phyloP scores from a whole-genome alignment of 1,140 invertebrate genomes.

The Aphidius ervi region DNA sequence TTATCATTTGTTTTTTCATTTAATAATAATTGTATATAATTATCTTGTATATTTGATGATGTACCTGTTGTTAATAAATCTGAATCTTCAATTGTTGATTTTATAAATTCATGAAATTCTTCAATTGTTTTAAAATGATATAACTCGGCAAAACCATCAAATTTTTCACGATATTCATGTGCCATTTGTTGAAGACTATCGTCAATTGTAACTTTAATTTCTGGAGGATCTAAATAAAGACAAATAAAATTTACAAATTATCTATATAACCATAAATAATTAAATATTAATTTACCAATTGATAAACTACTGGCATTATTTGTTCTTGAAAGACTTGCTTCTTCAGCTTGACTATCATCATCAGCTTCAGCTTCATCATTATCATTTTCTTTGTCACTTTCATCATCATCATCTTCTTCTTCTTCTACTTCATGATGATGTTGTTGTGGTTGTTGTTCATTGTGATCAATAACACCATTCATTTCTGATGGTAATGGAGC shows the following conservation, averaged over 20 bases:
- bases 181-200: conserved; percentile 22
- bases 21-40: conserved; percentile 25
- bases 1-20: conserved; percentile 23
- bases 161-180: conserved; percentile 27
- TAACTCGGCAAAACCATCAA: conserved; percentile 26
- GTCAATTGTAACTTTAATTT: conserved; percentile 22
- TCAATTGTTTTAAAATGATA: conserved; percentile 25
- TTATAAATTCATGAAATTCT: conserved; percentile 28
- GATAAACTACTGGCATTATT: not conserved
- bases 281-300: conserved; percentile 6
- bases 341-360: conserved; percentile 8
- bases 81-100: conserved; percentile 16
- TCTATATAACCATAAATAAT: too few relatives aligned
- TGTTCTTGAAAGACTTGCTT: not conserved
- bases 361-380: conserved; percentile 21
- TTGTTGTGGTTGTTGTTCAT: not conserved
- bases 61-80: not conserved
- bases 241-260: not conserved
- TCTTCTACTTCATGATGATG: conserved; percentile 15
- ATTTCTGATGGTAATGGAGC: conserved; percentile 7
- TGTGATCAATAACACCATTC: conserved; percentile 18
- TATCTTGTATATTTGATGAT: conserved; percentile 18
- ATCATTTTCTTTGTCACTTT: conserved; percentile 23
- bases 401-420: conserved; percentile 17
- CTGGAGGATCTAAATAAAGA: conserved; percentile 15